These are phyloP conservation scores for Sebastiscus tertius DNA, from an alignment of 2,797 vertebrate species.

Conservation along the genomic window DNA sequence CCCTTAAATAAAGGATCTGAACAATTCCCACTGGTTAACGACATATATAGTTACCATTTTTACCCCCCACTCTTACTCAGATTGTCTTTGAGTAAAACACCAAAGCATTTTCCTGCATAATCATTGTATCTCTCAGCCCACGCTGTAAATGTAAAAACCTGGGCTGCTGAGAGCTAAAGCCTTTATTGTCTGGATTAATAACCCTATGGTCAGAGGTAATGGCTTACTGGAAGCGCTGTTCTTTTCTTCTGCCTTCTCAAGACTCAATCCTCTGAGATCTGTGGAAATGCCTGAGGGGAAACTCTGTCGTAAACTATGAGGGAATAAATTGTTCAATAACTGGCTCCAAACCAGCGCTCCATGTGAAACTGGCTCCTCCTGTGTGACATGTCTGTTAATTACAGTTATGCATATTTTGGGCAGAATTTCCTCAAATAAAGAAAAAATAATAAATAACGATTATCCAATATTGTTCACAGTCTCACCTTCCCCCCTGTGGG, in stretches of 20 bases:
- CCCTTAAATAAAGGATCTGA: background rate
- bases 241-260: constrained; percentile 44
- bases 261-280: constrained; percentile 50
- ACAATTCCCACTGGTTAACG: background rate
- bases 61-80: background rate
- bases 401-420: constrained; percentile 19
- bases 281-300: constrained; percentile 43
- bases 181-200: constrained; percentile 67
- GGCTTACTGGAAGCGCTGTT: constrained; percentile 45
- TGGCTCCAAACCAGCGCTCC: constrained; percentile 39
- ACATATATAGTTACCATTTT: background rate
- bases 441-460: constrained; percentile 8
- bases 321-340: constrained; percentile 60
- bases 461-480: background rate
- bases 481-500: background rate
- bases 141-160: constrained; percentile 47
- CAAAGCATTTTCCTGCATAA: constrained; percentile 14
- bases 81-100: constrained; percentile 19
- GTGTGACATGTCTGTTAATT: constrained; percentile 46
- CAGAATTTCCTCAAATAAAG: constrained; percentile 14
- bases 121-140: background rate
- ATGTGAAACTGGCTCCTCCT: constrained; percentile 15
- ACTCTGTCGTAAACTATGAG: constrained; percentile 42
- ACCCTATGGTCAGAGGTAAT: constrained; percentile 51
- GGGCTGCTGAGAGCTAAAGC: constrained; percentile 35